These are phyloP conservation scores for Monopterus albus DNA, from an alignment of 2,113 vertebrate genomes.

Conservation along the genomic window DNA sequence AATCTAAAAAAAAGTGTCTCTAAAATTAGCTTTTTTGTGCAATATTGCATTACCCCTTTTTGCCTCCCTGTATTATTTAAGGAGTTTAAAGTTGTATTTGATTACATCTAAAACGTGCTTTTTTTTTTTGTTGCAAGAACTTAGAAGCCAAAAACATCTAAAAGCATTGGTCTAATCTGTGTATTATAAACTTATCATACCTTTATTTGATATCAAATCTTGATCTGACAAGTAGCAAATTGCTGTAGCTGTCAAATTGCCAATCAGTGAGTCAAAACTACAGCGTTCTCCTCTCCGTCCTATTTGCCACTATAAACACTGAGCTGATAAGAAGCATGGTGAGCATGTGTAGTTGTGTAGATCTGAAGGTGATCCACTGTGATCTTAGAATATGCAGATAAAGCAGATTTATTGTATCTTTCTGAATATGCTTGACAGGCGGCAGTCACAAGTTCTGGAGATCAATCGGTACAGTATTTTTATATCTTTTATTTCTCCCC, in stretches of 20 bases:
- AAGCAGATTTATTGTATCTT: conserved; percentile 87
- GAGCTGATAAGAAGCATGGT: conserved; percentile 54
- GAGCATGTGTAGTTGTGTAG: conserved; percentile 70
- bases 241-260: neutral
- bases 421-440: conserved; percentile 90
- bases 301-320: conserved; percentile 18
- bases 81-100: no score
- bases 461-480: conserved; percentile 89
- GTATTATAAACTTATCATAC: no score
- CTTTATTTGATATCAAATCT: no score
- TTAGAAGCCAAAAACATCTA: no score
- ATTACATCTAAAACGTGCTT: neutral
- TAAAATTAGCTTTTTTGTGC: no score
- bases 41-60: no score
- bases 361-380: conserved; percentile 77
- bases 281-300: no score
- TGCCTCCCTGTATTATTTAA: no score
- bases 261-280: no score
- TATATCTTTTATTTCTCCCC: conserved; percentile 82
- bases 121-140: neutral
- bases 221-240: neutral
- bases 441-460: conserved; percentile 89
- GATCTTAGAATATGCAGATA: conserved; percentile 74
- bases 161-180: no score
- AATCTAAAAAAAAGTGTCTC: no score